Evolutionary conservation across 1,140 invertebrate genomes (phyloP).

Genomic region (Littorina saxatilis): DNA sequence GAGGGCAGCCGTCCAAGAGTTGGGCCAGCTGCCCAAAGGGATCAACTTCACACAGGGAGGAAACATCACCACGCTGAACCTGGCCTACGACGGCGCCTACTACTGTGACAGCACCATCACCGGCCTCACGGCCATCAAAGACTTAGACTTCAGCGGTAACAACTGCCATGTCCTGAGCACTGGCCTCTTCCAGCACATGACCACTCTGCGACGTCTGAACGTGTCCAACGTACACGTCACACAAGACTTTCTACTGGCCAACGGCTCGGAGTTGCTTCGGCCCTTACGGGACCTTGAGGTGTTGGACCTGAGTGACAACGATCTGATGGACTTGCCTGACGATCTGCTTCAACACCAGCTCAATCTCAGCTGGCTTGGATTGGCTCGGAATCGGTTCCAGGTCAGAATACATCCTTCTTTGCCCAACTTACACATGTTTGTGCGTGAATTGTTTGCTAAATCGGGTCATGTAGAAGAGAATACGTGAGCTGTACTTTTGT

Average conservation of each 20-base stretch:
- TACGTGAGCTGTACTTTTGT: background rate
- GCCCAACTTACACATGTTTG: background rate
- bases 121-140: constrained; percentile 1
- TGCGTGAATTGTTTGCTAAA: background rate
- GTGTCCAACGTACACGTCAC: background rate
- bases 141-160: constrained; percentile 15
- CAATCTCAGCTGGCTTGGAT: background rate
- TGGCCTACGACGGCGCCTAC: background rate
- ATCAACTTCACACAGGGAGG: background rate
- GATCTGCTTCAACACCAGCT: constrained; percentile 2
- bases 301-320: constrained; percentile 13
- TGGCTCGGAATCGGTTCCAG: background rate
- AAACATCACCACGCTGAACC: background rate
- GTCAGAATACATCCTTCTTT: too few relatives aligned
- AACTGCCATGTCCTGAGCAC: background rate
- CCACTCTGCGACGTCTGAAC: background rate
- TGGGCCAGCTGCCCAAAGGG: background rate
- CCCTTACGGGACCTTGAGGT: background rate
- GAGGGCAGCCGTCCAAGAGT: background rate
- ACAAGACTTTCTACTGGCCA: background rate
- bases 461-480: too few relatives aligned
- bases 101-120: background rate
- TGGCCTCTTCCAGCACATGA: background rate
- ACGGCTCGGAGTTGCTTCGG: background rate
- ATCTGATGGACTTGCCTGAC: background rate